Conservation (phyloP, 37 sponge, comb jelly and placozoan species). For the Dysidea cf. avara region DNA sequence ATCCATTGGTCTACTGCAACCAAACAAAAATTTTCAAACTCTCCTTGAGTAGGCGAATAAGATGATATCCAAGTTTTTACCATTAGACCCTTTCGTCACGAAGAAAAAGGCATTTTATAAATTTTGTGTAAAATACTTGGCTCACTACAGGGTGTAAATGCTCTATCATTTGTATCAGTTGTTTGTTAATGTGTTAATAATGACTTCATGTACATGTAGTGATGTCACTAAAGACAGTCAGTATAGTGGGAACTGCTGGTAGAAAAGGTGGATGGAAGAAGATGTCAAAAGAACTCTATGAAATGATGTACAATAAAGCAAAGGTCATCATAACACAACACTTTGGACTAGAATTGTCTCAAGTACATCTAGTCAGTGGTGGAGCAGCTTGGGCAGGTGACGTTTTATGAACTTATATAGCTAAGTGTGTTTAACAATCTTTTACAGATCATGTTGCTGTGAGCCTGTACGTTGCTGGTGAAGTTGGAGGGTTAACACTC, state of each 20-base stretch:
- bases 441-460: conserved; percentile 50
- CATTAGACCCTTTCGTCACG: too few relatives aligned
- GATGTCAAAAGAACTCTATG: conserved; percentile 18
- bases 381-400: conserved; percentile 61
- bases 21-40: too few relatives aligned
- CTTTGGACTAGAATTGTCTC: conserved; percentile 5
- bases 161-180: too few relatives aligned
- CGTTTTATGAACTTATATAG: background rate
- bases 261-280: conserved; percentile 16
- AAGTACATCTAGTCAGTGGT: conserved; percentile 42
- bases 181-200: too few relatives aligned
- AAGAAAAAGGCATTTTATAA: too few relatives aligned
- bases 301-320: conserved; percentile 30
- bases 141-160: too few relatives aligned
- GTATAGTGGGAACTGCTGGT: conserved; percentile 49
- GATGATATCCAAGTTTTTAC: too few relatives aligned
- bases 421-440: background rate
- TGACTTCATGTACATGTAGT: too few relatives aligned
- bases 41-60: too few relatives aligned
- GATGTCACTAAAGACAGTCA: conserved; percentile 19
- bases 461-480: conserved; percentile 3
- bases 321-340: conserved; percentile 26
- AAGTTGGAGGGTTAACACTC: conserved; percentile 17
- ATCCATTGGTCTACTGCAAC: too few relatives aligned
- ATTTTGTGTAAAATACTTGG: too few relatives aligned